These are phyloP conservation scores for Petrocephalus schoutedeni DNA, from an alignment of 2,797 vertebrate species.

Conservation along the genomic window DNA sequence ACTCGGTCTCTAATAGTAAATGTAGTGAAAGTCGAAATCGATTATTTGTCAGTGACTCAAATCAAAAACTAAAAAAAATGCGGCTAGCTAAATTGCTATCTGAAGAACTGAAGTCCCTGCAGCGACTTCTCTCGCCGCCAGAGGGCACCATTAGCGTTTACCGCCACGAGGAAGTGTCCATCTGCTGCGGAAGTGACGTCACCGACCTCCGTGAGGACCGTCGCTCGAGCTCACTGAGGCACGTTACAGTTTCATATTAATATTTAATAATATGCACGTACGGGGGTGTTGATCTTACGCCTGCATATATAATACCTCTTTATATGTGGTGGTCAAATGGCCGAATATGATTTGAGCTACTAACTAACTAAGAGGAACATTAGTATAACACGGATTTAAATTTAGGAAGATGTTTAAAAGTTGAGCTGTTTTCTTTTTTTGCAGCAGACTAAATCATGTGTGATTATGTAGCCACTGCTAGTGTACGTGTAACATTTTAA, in stretches of 20 bases:
- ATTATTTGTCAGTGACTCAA: not conserved
- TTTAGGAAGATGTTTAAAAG: not conserved
- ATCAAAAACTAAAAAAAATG: not conserved
- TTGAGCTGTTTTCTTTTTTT: not conserved
- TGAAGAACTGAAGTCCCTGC: not conserved
- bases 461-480: not conserved
- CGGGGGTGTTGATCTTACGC: not conserved
- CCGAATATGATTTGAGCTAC: not conserved
- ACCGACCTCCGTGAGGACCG: not conserved
- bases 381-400: not conserved
- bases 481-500: not conserved
- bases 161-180: not conserved
- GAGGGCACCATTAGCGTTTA: slow-evolving; percentile 30
- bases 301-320: not conserved
- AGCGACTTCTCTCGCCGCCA: slow-evolving; percentile 18
- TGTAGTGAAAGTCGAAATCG: not conserved
- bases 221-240: not conserved
- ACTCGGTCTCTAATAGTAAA: not conserved
- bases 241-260: slow-evolving; percentile 4
- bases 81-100: not conserved
- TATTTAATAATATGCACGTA: not conserved
- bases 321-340: not conserved
- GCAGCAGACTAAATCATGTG: not conserved
- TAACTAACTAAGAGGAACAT: not conserved
- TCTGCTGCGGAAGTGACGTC: slow-evolving; percentile 50